Base-by-base conservation (phyloP, 2,797 vertebrate genomes). In the Rhinella marina region DNA sequence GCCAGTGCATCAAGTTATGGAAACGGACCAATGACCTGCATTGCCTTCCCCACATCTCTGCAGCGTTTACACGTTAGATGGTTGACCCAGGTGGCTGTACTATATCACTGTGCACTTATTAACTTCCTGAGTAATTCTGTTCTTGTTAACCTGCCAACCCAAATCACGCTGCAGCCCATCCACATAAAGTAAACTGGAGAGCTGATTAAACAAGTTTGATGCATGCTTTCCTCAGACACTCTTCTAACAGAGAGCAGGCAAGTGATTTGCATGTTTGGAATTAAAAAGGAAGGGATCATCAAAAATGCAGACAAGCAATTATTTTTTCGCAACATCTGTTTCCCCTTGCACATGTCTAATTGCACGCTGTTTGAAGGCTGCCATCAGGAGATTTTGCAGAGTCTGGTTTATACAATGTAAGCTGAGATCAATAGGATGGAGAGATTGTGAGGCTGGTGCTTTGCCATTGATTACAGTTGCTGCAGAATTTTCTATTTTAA, bases 221-320 rank as follows among this genome's bases (percentile, higher is more conserved):
- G 48, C 14, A 21, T 72, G 68, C 48, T n/a, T 52, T 61, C 27
- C 29, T 32, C 48, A 56, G 70, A 78, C 62, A 59, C 29, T 6
- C 50, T 68, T 52, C 62, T 86, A 84, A 61, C 23, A 25, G 75
- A 72, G 79, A 84, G 61, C 75, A 59, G 56, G 56, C 79, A 83
- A 82, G 72, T 82, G 59, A 87, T 88, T 88, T 88, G 87, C 87
- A 88, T 88, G 82, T 85, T 85, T 81, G 87, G 59, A 86, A 85
- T 86, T 64, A 82, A 81, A 76, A 88, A 61, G 29, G 80, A 88
- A 81, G 82, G 68, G 57, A 88, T 88, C 83, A 86, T 88, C 87
- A 88, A 85, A 85, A 88, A 88, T 88, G 83, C 83, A 85, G 83
- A 82, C 77, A 75, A 85, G 83, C 87, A 88, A 88, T 88, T 88